Conservation (phyloP, 1,140 invertebrate species). For the Teleogryllus occipitalis region DNA sequence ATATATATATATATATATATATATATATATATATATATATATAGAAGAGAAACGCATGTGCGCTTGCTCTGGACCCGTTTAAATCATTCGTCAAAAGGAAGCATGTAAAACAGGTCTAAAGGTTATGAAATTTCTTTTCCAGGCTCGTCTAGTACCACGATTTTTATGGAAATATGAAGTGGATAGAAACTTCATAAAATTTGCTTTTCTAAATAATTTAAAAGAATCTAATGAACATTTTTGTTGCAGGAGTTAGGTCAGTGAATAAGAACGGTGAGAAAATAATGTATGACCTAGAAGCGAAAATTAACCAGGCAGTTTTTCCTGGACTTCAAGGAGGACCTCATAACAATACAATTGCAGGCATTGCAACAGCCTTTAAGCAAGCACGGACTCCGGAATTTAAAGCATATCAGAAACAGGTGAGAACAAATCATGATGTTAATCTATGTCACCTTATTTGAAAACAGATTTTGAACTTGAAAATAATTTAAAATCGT, state of each 20-base stretch:
- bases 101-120: no score
- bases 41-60: no score
- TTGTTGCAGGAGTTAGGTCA: slow-evolving; percentile 42
- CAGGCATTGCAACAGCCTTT: slow-evolving; percentile 84
- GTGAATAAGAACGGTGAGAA: slow-evolving; percentile 67
- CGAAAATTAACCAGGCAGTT: slow-evolving; percentile 83
- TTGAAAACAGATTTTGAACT: background rate
- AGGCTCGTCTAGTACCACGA: no score
- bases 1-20: no score
- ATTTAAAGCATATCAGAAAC: slow-evolving; percentile 80
- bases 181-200: no score
- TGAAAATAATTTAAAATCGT: no score
- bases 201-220: no score
- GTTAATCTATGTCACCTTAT: background rate
- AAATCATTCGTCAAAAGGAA: no score
- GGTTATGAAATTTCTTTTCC: no score
- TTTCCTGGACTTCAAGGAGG: slow-evolving; percentile 91
- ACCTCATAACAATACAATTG: slow-evolving; percentile 89
- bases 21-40: no score
- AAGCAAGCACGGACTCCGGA: slow-evolving; percentile 72
- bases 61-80: no score
- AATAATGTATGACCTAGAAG: slow-evolving; percentile 78
- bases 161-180: no score
- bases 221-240: background rate
- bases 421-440: slow-evolving; percentile 43